Evolutionary conservation across 1,140 invertebrate genomes (phyloP), one percentile per base, ranked within the genome.

Genomic region (Hylaeus volcanicus): DNA sequence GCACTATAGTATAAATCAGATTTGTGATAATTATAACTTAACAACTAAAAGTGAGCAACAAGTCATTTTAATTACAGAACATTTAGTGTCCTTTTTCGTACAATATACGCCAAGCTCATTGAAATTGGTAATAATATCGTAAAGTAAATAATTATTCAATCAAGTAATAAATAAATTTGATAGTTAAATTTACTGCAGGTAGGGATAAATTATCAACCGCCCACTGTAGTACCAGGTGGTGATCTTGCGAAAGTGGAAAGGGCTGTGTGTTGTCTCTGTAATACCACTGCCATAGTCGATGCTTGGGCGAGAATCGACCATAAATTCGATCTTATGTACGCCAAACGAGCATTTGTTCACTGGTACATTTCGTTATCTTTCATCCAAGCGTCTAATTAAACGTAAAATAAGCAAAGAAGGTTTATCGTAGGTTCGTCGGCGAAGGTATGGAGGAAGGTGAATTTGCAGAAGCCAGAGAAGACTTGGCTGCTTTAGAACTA

Each of bases 401-500:
- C 9, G 26, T 6, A 41, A 48, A 0, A 48, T 8, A 48, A 48
- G 45, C 45, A 48, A 48, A 3, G 45, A 6, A 26, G 2, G 1
- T 53, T 48, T 51, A 48, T 53, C 5, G 8, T 56, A 90, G 89
- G 89, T 90, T 89, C 9, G 89, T 97, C 15, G 96, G 96, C 3
- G 97, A 97, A 94, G 96, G 97, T 69, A 95, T 97, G 95, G 96
- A 97, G 92, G 97, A 97, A 92, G 95, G 95, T 15, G 96, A 97
- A 92, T 95, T 96, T 87, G 87, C 94, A n/a, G 96, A 97, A 89
- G 96, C 97, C 2, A 92, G 96, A 45, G 95, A 96, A 86, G 96
- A 98, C 93, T 91, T 97, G 79, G 96, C 95, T 79, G 96, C 96
- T 26, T 92, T 97, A 45, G 95, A 96, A 89, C 94, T 95, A 88